Base-by-base conservation (phyloP, 1,140 invertebrate genomes). In the Holotrichia oblita region DNA sequence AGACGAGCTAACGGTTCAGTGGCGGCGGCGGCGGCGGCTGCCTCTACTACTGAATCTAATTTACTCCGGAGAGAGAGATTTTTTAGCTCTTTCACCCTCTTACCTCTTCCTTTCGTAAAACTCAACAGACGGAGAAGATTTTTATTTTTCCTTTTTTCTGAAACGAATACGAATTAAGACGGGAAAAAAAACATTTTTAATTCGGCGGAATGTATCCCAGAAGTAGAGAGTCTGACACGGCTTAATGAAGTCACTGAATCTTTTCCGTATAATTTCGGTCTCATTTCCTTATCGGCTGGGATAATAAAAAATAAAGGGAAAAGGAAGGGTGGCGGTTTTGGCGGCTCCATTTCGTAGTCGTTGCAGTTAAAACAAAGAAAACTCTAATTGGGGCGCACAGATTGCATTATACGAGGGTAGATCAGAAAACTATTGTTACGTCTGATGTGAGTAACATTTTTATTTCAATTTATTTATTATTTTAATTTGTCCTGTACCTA, bases 161-260 rank as follows among this genome's bases (percentile, higher is more conserved):
- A 22, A 27, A 69, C 6, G 61, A 27, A 69, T 27, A 3, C 20
- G 22, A 27, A 55, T n/a, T 55, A n/a, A 55, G 14, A 55, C 27
- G 14, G 14, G n/a, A 22, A 27, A 69, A 69, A 69, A 27, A 69
- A 69, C 61, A 27, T 0, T 69, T 69, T 69, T 69, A 69, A 69
- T 69, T 69, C 27, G 20, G 17, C 0, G 20, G 22, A 69, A 69
- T 69, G 22, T 69, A 69, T 69, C 61, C 22, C 61, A 12, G 61
- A 27, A 69, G 44, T 48, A 48, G 44, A 48, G 44, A 34, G 27
- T 69, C 61, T 27, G 61, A 69, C 61, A 69, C 61, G 61, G 61
- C 27, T 69, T 69, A 69, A 69, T 69, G 61, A 69, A 69, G 61
- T 69, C 61, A 69, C 61, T 69, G 61, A 69, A 69, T 69, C 61